Evolutionary conservation across 2,113 vertebrate genomes (phyloP), one percentile per base, ranked within the genome.

Genomic region (Electrona antarctica): DNA sequence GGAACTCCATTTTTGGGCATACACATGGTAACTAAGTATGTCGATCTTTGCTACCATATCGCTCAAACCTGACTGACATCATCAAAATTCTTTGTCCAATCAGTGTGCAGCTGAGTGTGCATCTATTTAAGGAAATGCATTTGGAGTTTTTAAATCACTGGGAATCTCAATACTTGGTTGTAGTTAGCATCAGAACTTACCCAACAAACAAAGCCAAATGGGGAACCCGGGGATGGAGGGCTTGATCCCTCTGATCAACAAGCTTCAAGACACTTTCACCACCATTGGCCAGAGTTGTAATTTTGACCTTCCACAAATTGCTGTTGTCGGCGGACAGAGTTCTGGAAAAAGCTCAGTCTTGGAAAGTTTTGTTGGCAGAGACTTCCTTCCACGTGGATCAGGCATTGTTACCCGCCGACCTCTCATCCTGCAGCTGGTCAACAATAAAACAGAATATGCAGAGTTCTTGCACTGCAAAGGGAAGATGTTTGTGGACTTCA

Each of bases 401-500:
- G 95, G 95, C 11, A 96, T 96, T 0, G 95, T 96, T 79, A 96
- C 95, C 0, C 90, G 95, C 5, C 83, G 95, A 0, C 95, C 95
- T 2, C 95, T 96, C 48, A 94, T 96, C 78, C 93, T 96, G 76
- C 95, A 96, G 33, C 33, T 41, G 33, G 5, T 41, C 33, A 41
- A 41, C 33, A 41, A 4, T 41, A 41, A 41, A 41, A 41, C 80
- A 98, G 97, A 98, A 88, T 96, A 99, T 89, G 97, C 97, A 0
- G 97, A 98, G 74, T 99, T 99, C 85, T 90, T 98, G 83, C 97
- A 99, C 92, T 98, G 97, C 92, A 98, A 98, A 71, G 95, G 95
- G 75, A 96, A 94, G 82, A 98, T 96, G 80, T 99, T 99, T 92
- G 96, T 97, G 66, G 97, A 99, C 77, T 99, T 99, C 2, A 96